Evolutionary conservation across 2,888 invertebrate species (phyloP), one percentile per base, ranked within the genome.

Genomic region (Tinea pellionella): DNA sequence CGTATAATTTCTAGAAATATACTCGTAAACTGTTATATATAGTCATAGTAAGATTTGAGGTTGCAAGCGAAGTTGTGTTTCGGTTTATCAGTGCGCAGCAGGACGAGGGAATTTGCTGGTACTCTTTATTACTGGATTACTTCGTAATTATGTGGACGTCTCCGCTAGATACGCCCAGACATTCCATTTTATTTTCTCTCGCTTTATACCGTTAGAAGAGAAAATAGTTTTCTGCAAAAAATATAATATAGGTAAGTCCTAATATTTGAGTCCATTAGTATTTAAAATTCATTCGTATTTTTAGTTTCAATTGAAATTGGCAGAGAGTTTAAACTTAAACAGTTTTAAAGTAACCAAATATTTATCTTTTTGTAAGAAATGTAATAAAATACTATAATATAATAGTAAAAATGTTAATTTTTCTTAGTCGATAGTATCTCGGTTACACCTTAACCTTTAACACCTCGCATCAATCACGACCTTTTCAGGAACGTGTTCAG

Each of bases 41-140:
- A 47, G 24, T 3, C 24, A 6, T 6, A 24, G 24, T 24, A 3
- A 6, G 24, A 24, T 24, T n/a, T 24, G 19, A 24, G 19, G 53
- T 53, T 53, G 24, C 53, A 53, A 47, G 47, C 4, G 9, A 24
- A 37, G 37, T 37, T 47, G 53, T 53, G 53, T 61, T 63, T 59
- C 65, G 66, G 66, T 69, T 58, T 69, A 69, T 70, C 69, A 69
- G 66, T 63, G 60, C 59, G 59, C 63, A 64, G 63, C 68, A 67
- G 68, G 64, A 65, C 65, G 65, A 24, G 24, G 63, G 65, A 66
- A 67, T 67, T 67, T 67, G 65, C 66, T 63, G 66, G 63, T 32
- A 65, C 66, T 68, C 67, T 69, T 68, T 68, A 68, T 69, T 68
- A 66, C 65, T 62, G 67, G 67, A 68, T 69, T 66, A 68, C 66